These are phyloP conservation scores for Ciona savignyi DNA, from an alignment of 23 tunicate species.

Conservation along the genomic window DNA sequence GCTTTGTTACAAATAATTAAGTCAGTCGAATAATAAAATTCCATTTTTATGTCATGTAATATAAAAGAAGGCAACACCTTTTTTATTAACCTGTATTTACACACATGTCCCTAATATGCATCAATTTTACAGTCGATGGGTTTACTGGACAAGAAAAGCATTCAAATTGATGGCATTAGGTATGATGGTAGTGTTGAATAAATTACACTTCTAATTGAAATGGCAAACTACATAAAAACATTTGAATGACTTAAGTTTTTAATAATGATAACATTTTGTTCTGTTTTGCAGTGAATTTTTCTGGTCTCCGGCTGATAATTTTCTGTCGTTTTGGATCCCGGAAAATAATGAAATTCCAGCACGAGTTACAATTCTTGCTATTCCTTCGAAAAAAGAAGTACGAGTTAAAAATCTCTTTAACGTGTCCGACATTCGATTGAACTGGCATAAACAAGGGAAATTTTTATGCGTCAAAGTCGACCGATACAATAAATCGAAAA, in stretches of 20 bases:
- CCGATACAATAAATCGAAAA: slow-evolving; percentile 87
- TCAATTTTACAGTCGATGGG: slow-evolving; percentile 68
- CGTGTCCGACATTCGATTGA: slow-evolving; percentile 70
- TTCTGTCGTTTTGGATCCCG: slow-evolving; percentile 82
- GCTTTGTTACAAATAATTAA: too few species aligned
- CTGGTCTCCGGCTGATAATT: slow-evolving; percentile 96
- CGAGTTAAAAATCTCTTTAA: slow-evolving; percentile 96
- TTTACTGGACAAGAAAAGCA: slow-evolving; percentile 81
- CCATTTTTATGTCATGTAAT: too few species aligned
- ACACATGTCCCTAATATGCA: background rate
- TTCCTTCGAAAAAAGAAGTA: slow-evolving; percentile 86
- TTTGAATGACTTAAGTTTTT: too few species aligned
- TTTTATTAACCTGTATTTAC: background rate
- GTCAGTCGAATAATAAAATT: too few species aligned
- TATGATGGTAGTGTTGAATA: too few species aligned
- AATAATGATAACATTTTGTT: background rate
- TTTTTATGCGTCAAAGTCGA: slow-evolving; percentile 92
- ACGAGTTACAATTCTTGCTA: slow-evolving; percentile 78
- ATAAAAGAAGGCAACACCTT: background rate
- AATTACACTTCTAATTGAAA: too few species aligned
- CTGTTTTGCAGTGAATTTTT: slow-evolving; percentile 52
- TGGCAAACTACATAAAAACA: too few species aligned
- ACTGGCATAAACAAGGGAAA: slow-evolving; percentile 97
- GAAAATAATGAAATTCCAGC: slow-evolving; percentile 91
- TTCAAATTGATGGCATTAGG: slow-evolving; percentile 77